These are phyloP conservation scores for Rhizomys pruinosus DNA, from an alignment of 2,113 vertebrate genomes.

Conservation along the genomic window DNA sequence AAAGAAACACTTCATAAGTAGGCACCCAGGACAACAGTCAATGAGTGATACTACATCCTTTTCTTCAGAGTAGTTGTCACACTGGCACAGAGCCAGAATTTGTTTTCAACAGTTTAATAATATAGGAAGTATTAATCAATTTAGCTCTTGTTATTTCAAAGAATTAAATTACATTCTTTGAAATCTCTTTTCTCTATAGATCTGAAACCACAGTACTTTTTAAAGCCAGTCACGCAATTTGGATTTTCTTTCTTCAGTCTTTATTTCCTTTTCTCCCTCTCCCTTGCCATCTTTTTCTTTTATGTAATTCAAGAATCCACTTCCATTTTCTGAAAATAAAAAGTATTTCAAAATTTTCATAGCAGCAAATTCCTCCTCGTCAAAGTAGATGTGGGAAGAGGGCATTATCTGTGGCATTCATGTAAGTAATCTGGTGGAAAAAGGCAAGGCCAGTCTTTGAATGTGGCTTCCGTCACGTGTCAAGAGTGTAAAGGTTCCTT, in stretches of 20 bases:
- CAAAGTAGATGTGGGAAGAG: not conserved
- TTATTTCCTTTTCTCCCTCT: not conserved
- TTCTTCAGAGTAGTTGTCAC: not conserved
- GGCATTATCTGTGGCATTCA: not conserved
- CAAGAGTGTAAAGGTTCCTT: not conserved
- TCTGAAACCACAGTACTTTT: not conserved
- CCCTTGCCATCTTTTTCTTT: no score
- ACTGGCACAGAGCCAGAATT: not conserved
- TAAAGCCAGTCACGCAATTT: no score
- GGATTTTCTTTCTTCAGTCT: not conserved
- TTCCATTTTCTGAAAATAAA: constrained; percentile 50
- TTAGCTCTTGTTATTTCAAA: constrained; percentile 16
- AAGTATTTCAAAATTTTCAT: not conserved
- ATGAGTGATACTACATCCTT: not conserved
- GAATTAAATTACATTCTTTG: not conserved
- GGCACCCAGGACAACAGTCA: not conserved
- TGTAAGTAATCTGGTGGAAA: not conserved
- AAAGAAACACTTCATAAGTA: not conserved
- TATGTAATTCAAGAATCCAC: not conserved
- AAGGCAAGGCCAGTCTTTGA: not conserved
- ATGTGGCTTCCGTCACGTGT: not conserved
- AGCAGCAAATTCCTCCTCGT: no score
- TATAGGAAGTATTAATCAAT: constrained; percentile 6
- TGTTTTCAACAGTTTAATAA: constrained; percentile 12
- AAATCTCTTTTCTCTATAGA: not conserved